A percentile compares a stretch with the other conserved stretches of the same genome.
Conservation (phyloP, 1,140 invertebrate genomes). For the Thalassaphorura encarpata region DNA sequence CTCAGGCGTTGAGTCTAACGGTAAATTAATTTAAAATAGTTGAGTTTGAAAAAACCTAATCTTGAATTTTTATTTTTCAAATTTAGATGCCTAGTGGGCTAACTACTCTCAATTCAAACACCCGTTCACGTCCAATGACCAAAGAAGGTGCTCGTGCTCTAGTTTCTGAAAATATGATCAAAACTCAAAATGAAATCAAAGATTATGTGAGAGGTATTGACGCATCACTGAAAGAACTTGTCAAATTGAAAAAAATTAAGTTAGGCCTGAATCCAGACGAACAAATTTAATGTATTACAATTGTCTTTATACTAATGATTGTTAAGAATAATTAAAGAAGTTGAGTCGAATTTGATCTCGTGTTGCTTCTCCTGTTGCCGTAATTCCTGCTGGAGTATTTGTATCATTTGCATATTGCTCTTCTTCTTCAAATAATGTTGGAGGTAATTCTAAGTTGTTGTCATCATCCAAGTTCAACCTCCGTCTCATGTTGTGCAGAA, state of each 20-base stretch:
- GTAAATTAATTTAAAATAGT: too few relatives aligned
- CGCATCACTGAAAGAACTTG: background rate
- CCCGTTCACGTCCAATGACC: background rate
- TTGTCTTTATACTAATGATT: background rate
- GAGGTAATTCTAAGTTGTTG: background rate
- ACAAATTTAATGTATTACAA: background rate
- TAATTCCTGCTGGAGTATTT: background rate
- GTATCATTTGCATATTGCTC: too few relatives aligned
- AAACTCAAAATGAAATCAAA: background rate
- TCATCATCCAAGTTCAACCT: conserved; percentile 1
- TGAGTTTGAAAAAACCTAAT: too few relatives aligned
- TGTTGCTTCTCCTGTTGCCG: background rate
- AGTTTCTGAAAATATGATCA: background rate
- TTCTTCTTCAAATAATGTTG: background rate
- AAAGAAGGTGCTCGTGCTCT: background rate
- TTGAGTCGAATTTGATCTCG: background rate
- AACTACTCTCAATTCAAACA: background rate
- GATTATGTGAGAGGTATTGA: background rate
- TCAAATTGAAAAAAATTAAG: background rate
- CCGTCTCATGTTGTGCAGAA: conserved; percentile 8
- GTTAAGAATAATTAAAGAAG: background rate
- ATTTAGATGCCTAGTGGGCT: background rate
- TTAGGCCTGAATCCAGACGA: background rate
- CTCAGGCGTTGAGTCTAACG: background rate
- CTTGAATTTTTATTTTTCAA: too few relatives aligned